Base-by-base conservation (phyloP, 2,888 invertebrate species). In the Anodontia alba region DNA sequence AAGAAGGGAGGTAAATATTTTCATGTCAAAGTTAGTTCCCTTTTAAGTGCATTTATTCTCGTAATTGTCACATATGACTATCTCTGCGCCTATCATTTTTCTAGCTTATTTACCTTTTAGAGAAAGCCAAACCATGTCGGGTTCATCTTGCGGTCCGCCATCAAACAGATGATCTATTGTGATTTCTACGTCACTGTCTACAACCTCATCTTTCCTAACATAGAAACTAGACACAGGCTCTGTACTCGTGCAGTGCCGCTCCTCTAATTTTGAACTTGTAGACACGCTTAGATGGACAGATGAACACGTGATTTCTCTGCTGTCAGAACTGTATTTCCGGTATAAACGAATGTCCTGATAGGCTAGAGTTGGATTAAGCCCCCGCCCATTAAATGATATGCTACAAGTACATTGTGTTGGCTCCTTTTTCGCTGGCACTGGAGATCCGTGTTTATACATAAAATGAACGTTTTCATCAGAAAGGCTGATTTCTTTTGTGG, bases 81-180 rank as follows among this genome's bases (percentile, higher is more conserved):
- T n/a, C n/a, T n/a, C n/a, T n/a, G n/a, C n/a, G n/a, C n/a, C n/a
- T n/a, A n/a, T n/a, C n/a, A n/a, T n/a, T n/a, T n/a, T n/a, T n/a
- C n/a, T n/a, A n/a, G n/a, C n/a, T n/a, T n/a, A n/a, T n/a, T n/a
- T 33, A 62, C 62, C 62, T 62, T 62, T 33, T 1, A 62, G 62
- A 12, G 62, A 62, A 1, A 62, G 33, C 62, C 62, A 62, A 17
- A 62, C 33, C 62, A 62, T 62, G 10, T 62, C 62, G 10, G 62
- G 62, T 33, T 62, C 62, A 33, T 62, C 62, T 5, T 62, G 17
- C 3, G 62, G 2, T 17, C 62, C 62, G 1, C 5, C 33, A 12
- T 62, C 29, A 20, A 62, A 62, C 1, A 62, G 33, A 62, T 26
- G 29, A 17, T 62, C 33, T 17, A 62, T 1, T 20, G 3, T 62